Conservation (phyloP, 2,888 invertebrate species). For the Acronicta aceris region DNA sequence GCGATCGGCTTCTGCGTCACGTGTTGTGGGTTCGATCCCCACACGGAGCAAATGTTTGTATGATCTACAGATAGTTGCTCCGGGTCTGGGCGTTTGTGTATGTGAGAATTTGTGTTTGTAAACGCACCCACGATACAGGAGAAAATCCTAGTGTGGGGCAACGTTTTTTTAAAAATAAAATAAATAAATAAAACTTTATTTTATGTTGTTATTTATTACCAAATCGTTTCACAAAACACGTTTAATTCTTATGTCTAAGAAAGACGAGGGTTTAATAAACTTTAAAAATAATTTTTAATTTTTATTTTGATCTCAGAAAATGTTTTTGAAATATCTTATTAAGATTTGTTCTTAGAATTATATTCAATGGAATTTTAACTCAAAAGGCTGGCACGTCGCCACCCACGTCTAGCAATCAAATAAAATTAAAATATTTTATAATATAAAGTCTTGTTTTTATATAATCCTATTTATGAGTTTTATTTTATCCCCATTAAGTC, state of each 20-base stretch:
- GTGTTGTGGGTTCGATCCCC: too few relatives aligned
- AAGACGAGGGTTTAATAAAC: background rate
- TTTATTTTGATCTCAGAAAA: background rate
- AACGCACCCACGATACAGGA: too few relatives aligned
- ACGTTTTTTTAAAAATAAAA: too few relatives aligned
- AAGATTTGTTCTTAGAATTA: background rate
- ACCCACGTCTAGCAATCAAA: background rate
- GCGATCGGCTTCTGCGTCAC: too few relatives aligned
- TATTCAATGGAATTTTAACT: background rate
- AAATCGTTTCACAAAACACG: background rate
- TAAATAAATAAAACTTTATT: too few relatives aligned
- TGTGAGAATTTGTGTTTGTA: too few relatives aligned
- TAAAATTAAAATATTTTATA: background rate
- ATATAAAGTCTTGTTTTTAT: background rate
- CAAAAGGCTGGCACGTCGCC: background rate
- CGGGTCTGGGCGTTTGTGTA: too few relatives aligned
- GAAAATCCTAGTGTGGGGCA: too few relatives aligned
- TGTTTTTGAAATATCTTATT: background rate
- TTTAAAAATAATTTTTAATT: background rate
- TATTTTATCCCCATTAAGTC: too few relatives aligned
- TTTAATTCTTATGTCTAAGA: background rate
- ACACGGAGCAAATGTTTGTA: too few relatives aligned
- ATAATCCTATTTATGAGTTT: background rate
- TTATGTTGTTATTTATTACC: too few relatives aligned
- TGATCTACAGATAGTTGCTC: too few relatives aligned